A percentile compares a stretch with the other conserved stretches of the same genome.
Conservation (phyloP, 2,888 invertebrate genomes). For the Rhagonycha fulva region DNA sequence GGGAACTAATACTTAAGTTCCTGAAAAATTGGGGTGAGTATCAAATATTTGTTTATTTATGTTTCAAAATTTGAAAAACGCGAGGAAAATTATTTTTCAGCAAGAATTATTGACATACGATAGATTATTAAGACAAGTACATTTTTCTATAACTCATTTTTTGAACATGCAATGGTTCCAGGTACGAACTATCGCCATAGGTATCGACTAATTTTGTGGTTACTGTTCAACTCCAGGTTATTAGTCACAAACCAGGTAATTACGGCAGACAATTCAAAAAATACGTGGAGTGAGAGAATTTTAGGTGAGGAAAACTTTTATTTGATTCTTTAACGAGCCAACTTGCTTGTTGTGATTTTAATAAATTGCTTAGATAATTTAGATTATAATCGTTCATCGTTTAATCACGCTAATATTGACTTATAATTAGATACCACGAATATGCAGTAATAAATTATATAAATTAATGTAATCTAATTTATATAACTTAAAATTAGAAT, state of each 20-base stretch:
- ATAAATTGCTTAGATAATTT: not conserved
- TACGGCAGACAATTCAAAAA: not conserved
- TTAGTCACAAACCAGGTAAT: not conserved
- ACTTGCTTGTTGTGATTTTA: not conserved
- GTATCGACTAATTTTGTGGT: not conserved
- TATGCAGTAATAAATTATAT: not conserved
- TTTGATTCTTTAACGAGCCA: not conserved
- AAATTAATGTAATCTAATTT: not conserved
- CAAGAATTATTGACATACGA: not conserved
- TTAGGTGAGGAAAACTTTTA: not conserved
- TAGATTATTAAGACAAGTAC: constrained; percentile 7
- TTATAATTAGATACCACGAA: not conserved
- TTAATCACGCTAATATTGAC: not conserved
- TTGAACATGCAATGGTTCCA: constrained; percentile 18
- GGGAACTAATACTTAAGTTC: not conserved
- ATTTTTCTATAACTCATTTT: constrained; percentile 5
- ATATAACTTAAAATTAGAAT: not conserved
- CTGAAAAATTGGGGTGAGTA: too few relatives aligned
- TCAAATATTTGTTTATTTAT: not conserved
- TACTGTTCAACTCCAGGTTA: not conserved
- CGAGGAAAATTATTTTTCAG: not conserved
- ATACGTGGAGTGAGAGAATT: not conserved
- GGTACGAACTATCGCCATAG: constrained; percentile 4
- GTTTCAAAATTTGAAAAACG: not conserved
- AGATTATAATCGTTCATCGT: not conserved